Evolutionary conservation across 1,140 invertebrate genomes (phyloP).

Genomic region (Varroa destructor): DNA sequence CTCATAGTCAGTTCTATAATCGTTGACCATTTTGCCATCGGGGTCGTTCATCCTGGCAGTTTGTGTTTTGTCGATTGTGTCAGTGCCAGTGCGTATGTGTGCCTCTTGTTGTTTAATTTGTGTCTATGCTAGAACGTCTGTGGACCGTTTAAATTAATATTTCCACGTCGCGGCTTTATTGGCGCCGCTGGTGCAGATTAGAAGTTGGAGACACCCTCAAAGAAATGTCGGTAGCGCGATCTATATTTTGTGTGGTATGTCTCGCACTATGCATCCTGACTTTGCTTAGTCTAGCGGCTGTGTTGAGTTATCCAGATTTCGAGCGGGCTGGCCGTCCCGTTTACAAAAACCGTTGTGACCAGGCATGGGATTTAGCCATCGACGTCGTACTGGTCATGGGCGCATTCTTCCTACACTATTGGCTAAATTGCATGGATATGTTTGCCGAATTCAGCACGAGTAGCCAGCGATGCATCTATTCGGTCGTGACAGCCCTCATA

Average conservation of each 20-base stretch:
- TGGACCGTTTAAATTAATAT: too few relatives aligned
- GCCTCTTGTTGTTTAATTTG: too few relatives aligned
- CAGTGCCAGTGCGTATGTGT: too few relatives aligned
- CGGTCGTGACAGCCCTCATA: constrained; percentile 2
- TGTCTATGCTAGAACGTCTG: too few relatives aligned
- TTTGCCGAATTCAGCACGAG: constrained; percentile 20
- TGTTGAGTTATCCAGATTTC: constrained; percentile 24
- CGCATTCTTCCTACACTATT: constrained; percentile 20
- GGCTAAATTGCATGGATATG: constrained; percentile 11
- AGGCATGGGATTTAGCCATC: constrained; percentile 11
- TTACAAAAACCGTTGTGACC: constrained; percentile 17
- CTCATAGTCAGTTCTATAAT: too few relatives aligned
- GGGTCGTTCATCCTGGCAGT: too few relatives aligned
- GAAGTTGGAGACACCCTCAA: too few relatives aligned
- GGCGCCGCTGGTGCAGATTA: too few relatives aligned
- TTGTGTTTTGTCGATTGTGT: too few relatives aligned
- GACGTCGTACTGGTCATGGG: constrained; percentile 16
- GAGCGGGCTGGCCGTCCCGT: constrained; percentile 11
- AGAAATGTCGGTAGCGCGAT: constrained; percentile 2
- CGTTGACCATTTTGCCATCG: too few relatives aligned
- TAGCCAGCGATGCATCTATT: constrained; percentile 16
- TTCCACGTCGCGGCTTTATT: too few relatives aligned
- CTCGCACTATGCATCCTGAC: constrained; percentile 6
- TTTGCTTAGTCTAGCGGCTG: neutral
- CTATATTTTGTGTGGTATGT: constrained; percentile 16